phyloP scores from a whole-genome alignment of 1,140 invertebrate genomes.

The Mylabris phalerata region DNA sequence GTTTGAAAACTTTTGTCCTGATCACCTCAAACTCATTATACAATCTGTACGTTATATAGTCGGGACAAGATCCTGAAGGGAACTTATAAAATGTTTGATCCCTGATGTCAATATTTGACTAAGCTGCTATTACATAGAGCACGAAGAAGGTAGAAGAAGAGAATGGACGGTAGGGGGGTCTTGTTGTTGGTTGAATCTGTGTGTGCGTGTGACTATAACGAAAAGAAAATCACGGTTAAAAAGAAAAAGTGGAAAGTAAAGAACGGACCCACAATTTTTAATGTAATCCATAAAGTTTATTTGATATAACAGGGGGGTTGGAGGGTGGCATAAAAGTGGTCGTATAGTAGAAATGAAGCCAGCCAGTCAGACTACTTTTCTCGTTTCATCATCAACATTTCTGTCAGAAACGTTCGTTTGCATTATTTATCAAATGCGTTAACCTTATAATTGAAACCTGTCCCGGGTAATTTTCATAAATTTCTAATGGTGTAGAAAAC shows the following conservation, averaged over 20 bases:
- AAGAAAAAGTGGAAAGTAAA: conserved; percentile 11
- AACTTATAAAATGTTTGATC: conserved; percentile 20
- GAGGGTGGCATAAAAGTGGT: too few relatives aligned
- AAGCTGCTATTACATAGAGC: conserved; percentile 14
- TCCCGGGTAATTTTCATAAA: conserved; percentile 12
- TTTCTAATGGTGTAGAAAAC: conserved; percentile 11
- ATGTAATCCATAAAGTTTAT: conserved; percentile 15
- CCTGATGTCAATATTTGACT: conserved; percentile 17
- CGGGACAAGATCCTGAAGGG: conserved; percentile 4
- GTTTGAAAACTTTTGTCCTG: neutral
- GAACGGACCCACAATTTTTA: conserved; percentile 13
- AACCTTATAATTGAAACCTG: conserved; percentile 17
- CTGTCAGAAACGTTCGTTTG: conserved; percentile 8
- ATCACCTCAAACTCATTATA: conserved; percentile 11
- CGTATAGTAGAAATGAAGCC: too few relatives aligned
- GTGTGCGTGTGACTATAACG: too few relatives aligned
- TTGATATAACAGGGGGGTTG: neutral
- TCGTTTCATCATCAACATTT: neutral
- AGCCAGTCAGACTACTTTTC: too few relatives aligned
- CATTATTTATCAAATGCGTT: conserved; percentile 17
- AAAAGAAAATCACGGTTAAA: neutral
- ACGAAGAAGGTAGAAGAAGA: neutral
- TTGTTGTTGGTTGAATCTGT: too few relatives aligned
- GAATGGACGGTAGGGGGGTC: neutral
- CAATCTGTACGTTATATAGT: conserved; percentile 8